Evolutionary conservation across 2,888 invertebrate species (phyloP).

Genomic region (Orthonychiurus folsomi): DNA sequence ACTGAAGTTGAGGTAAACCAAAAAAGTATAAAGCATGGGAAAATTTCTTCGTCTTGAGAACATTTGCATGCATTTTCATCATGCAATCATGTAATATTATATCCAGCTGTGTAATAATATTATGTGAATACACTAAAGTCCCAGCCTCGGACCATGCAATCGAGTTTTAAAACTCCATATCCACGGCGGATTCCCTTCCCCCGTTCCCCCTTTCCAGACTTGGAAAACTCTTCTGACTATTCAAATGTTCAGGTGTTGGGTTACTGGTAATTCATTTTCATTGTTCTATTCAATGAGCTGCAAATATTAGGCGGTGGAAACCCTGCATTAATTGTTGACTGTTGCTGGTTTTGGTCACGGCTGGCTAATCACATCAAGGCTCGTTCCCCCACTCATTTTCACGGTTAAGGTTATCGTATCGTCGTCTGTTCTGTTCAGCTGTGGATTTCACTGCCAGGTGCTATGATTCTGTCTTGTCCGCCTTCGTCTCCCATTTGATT

Average conservation of each 20-base stretch:
- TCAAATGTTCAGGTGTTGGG: neutral
- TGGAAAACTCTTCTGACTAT: neutral
- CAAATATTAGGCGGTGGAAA: neutral
- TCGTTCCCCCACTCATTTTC: constrained; percentile 32
- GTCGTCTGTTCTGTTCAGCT: too few species aligned
- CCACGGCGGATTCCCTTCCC: too few species aligned
- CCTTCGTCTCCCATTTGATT: too few species aligned
- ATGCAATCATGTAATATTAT: neutral
- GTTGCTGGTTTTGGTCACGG: constrained; percentile 24
- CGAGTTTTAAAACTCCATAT: too few species aligned
- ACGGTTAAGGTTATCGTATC: constrained; percentile 21
- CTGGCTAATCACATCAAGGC: constrained; percentile 27
- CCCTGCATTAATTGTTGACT: neutral
- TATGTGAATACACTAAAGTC: too few species aligned
- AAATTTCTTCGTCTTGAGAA: neutral
- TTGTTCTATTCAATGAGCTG: constrained; percentile 1
- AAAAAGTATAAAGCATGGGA: neutral
- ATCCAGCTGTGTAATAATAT: neutral
- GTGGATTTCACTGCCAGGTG: too few species aligned
- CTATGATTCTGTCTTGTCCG: too few species aligned
- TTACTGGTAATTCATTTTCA: neutral
- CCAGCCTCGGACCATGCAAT: too few species aligned
- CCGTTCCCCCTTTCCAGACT: too few species aligned
- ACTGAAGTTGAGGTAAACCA: neutral
- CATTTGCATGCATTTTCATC: neutral